Evolutionary conservation across 2,888 invertebrate genomes (phyloP), one percentile per base, ranked within the genome.

Genomic region (Melinaea marsaeus): DNA sequence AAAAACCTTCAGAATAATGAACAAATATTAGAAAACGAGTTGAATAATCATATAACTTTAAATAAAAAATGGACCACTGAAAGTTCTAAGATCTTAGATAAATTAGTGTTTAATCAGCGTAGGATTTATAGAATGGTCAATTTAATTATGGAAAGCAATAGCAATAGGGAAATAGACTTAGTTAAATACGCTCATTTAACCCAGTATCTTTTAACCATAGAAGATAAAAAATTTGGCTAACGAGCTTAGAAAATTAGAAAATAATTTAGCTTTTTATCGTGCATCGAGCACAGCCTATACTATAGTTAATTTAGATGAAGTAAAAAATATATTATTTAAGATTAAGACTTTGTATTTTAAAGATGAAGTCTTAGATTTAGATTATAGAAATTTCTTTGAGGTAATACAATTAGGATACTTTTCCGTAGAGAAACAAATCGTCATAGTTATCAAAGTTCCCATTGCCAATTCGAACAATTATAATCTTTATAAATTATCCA

Each of bases 1-100:
- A n/a, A n/a, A n/a, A n/a, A n/a, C n/a, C n/a, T n/a, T n/a, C n/a
- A n/a, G n/a, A n/a, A 67, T 74, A 71, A 71, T 51, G 62, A 72
- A 60, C 45, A 70, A 56, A 66, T 70, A 62, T 60, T 62, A 62
- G 11, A 58, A 62, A 58, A 62, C 58, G 42, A 42, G 42, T 42
- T 42, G 42, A 6, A 42, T 42, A 42, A 42, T 42, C 7, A 42
- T 42, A 9, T 42, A 42, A 42, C 42, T 42, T 42, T 42, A 42
- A 42, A 42, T 42, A 42, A 42, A 42, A 11, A 42, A 61, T 61
- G 61, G 61, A 61, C 57, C 57, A 61, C 48, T 61, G 57, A 56
- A 59, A 42, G 42, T 42, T 3, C 42, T 42, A 42, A 42, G 9
- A 42, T 42, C 9, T 4, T 42, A 42, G 42, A 42, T 42, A 42